Base-by-base conservation (phyloP, 2,113 vertebrate species). In the Leucosticte australis region DNA sequence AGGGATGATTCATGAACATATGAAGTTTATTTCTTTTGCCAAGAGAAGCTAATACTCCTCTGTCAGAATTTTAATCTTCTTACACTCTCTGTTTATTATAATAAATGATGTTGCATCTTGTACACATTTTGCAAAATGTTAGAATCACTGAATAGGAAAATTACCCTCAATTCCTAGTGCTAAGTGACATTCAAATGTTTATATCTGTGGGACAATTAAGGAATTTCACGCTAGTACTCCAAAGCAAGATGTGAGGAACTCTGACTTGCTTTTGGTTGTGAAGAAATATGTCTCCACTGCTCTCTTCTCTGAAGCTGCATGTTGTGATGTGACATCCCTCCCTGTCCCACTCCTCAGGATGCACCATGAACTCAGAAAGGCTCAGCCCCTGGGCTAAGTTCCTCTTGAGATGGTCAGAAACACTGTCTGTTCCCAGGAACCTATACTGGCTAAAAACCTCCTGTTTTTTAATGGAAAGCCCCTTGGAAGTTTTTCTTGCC, bases 101-200 rank as follows among this genome's bases (percentile, higher is more conserved):
- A 94, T 86, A 94, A 93, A 81, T 83, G 35, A 37, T 78, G n/a
- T 68, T 90, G n/a, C 56, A 68, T 80, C 71, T 86, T 91, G 50
- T 85, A 90, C 18, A 83, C 9, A 80, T 83, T 92, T 95, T 91
- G 84, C 18, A 91, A 85, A 90, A 83, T 71, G 35, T 86, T 63
- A 81, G 87, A 92, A 63, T 85, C 89, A 81, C 20, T 94, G 91
- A 95, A 95, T 92, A 94, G 64, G 89, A 97, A 96, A 96, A 96
- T 94, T 85, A 91, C 42, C 44, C 92, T 50, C 44, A 63, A 33
- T 63, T 64, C 53, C 62, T 73, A 50, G 56, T 0, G 1, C 24
- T 76, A 92, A 90, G 71, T 76, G 31, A 52, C 50, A 68, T 88
- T 57, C 21, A 91, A 70, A 65, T 2, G 0, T 83, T 91, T 82